Evolutionary conservation across 2,113 vertebrate genomes (phyloP).

Genomic region (Colinus virginianus): DNA sequence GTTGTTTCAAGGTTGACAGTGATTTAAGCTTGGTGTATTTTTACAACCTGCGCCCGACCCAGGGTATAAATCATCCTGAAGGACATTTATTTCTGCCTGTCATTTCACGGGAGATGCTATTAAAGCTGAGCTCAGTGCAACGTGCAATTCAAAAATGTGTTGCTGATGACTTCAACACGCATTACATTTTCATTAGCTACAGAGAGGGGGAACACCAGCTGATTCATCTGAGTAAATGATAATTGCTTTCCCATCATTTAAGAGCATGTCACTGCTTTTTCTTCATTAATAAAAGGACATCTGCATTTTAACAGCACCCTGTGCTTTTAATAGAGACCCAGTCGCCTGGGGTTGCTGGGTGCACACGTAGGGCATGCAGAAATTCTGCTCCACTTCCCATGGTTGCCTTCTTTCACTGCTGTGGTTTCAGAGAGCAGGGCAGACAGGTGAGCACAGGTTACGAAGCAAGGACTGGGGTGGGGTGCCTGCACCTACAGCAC

Average conservation of each 20-base stretch:
- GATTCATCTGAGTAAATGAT: neutral
- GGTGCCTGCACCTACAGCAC: neutral
- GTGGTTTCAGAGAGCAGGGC: neutral
- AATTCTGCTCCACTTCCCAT: rapidly evolving
- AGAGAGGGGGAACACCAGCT: neutral
- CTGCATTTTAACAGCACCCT: neutral
- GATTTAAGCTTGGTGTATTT: conserved; percentile 66
- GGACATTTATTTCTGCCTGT: conserved; percentile 63
- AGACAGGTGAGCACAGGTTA: neutral
- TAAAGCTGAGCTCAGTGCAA: conserved; percentile 8
- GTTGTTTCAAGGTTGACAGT: conserved; percentile 54
- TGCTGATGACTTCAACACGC: neutral
- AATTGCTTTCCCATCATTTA: conserved; percentile 13
- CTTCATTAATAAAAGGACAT: neutral
- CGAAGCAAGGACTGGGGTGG: neutral
- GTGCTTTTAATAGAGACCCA: neutral
- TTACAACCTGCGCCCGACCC: conserved; percentile 36
- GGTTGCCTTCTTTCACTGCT: rapidly evolving
- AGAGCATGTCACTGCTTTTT: neutral
- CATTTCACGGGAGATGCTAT: conserved; percentile 46
- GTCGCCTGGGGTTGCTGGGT: neutral
- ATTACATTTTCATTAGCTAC: conserved; percentile 28
- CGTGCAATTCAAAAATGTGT: neutral
- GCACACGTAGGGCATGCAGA: neutral
- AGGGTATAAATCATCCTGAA: conserved; percentile 62